Percentiles rank a stretch among this genome's conserved stretches.
These are phyloP conservation scores for Stegastes partitus DNA, from an alignment of 2,113 vertebrate species.

Conservation along the genomic window DNA sequence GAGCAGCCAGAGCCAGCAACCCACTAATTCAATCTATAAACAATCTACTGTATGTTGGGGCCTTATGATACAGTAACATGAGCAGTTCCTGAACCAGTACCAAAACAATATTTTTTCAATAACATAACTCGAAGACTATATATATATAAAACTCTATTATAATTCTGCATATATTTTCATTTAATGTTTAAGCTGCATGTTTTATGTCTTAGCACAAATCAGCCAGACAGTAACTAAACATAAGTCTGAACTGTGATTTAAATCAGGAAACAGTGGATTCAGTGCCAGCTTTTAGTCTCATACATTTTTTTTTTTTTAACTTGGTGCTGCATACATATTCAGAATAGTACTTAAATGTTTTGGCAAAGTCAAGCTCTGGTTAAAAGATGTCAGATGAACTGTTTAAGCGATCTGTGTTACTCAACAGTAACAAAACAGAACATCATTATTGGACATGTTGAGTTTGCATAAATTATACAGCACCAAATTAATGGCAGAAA, in stretches of 20 bases:
- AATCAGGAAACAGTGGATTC: not conserved
- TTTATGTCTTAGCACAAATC: not conserved
- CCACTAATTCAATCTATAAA: not conserved
- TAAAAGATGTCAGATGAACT: not conserved
- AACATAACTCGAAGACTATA: not conserved
- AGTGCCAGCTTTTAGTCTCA: not conserved
- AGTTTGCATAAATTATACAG: too few species aligned
- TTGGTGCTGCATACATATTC: not conserved
- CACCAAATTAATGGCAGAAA: not conserved
- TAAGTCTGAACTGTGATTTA: not conserved
- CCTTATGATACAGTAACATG: not conserved
- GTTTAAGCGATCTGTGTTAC: not conserved
- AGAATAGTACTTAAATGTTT: not conserved
- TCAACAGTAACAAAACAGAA: too few species aligned
- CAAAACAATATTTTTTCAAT: not conserved
- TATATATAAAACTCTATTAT: too few species aligned
- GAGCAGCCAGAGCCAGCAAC: conserved; percentile 6
- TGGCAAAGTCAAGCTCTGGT: not conserved
- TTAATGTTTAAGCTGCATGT: not conserved
- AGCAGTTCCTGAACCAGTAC: not conserved
- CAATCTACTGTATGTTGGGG: not conserved
- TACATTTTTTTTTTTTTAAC: not conserved
- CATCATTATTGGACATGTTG: too few species aligned
- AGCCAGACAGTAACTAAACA: too few species aligned
- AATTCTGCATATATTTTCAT: not conserved